Base-by-base conservation (phyloP, 1,140 invertebrate genomes). In the Bombus polaris region DNA sequence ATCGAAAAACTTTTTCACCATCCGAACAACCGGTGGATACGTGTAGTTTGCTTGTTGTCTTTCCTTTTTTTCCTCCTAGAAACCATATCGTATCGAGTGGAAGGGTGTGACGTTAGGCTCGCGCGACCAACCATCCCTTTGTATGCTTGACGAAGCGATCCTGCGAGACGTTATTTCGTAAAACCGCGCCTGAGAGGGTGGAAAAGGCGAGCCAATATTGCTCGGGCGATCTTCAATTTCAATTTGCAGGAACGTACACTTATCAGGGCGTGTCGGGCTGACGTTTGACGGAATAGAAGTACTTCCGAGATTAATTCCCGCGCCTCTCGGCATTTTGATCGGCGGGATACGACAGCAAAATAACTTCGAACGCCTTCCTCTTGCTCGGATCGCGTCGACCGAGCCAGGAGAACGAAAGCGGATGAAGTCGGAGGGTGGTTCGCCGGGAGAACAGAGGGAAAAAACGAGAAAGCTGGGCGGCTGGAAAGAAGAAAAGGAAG, bases 261-360 rank as follows among this genome's bases (percentile, higher is more conserved):
- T 89, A 89, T 89, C 88, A 81, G 81, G 74, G 74, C 85, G 88
- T 72, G 88, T 90, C 81, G 81, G 68, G 72, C 66, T 89, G 88
- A 90, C 85, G 88, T 91, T 89, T 86, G 90, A 89, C 86, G 82
- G 88, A 90, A 89, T 84, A 83, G 85, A 82, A 80, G 88, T 85
- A 87, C 88, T 85, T 85, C 70, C 79, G 88, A 82, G 88, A 90
- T 90, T 89, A 90, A 90, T 90, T 87, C 86, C 68, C 77, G 85
- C 59, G 83, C 85, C 88, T 89, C 74, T 82, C 81, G 87, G 86
- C 88, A 87, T 90, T 90, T 90, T 85, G 89, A 90, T 90, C 88
- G 86, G 85, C 71, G 81, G 78, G 83, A 87, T 86, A 88, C 85
- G 88, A 85, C 81, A 78, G 88, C 59, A 74, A 89, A 89, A 89